These are phyloP conservation scores for Anoura caudifer DNA, from an alignment of 2,113 vertebrate genomes.

Conservation along the genomic window DNA sequence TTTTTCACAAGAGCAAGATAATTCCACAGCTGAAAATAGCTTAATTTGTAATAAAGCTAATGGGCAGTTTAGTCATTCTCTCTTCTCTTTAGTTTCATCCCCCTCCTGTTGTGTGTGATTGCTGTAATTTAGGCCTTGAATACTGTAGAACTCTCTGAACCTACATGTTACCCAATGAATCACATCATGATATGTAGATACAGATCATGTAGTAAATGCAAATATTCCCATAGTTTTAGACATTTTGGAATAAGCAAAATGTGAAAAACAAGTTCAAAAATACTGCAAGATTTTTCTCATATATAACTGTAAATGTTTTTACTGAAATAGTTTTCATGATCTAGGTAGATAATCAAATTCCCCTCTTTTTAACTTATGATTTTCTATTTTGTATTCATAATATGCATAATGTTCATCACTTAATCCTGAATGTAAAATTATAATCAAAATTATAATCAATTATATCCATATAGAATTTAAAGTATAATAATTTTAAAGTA, in stretches of 20 bases:
- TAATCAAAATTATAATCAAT: constrained; percentile 12
- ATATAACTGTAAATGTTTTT: neutral
- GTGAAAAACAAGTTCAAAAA: neutral
- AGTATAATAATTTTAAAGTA: constrained; percentile 26
- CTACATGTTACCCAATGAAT: neutral
- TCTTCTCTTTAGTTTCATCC: neutral
- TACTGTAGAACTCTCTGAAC: neutral
- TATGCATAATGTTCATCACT: neutral
- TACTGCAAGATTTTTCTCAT: neutral
- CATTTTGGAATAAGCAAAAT: neutral
- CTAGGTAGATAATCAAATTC: neutral
- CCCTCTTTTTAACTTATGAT: neutral
- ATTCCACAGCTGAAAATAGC: neutral
- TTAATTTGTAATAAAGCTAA: neutral
- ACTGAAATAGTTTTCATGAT: neutral
- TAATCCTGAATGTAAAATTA: constrained; percentile 24
- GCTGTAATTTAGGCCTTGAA: neutral
- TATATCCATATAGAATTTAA: neutral
- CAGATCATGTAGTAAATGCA: neutral
- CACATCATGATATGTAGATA: constrained; percentile 1
- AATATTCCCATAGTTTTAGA: neutral
- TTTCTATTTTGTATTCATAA: neutral
- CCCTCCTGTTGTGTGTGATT: neutral
- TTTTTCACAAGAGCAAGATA: neutral
- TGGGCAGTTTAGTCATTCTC: neutral